These are phyloP conservation scores for Tetrax tetrax DNA, from an alignment of 2,113 vertebrate genomes.

Conservation along the genomic window DNA sequence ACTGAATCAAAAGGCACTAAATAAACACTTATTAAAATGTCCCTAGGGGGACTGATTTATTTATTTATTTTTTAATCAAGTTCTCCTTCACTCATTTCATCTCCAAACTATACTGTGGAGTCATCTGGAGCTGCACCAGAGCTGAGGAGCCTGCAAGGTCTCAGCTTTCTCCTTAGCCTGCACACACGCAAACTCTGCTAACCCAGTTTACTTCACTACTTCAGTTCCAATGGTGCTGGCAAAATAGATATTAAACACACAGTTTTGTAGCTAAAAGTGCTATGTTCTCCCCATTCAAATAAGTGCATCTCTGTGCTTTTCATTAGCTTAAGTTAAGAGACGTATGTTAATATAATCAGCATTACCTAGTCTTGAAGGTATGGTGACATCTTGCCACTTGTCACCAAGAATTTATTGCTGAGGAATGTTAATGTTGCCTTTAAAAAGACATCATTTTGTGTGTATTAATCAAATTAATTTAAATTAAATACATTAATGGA, in stretches of 20 bases:
- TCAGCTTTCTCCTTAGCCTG: neutral
- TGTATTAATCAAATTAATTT: neutral
- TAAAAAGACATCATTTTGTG: neutral
- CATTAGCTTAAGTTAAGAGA: neutral
- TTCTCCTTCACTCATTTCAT: neutral
- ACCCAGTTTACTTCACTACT: neutral
- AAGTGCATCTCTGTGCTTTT: neutral
- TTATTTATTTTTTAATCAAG: neutral
- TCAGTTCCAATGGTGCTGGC: neutral
- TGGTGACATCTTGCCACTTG: neutral
- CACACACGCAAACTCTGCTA: fast-evolving
- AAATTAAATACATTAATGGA: neutral
- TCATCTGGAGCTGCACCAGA: neutral
- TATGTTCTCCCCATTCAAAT: neutral
- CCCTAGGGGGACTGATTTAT: fast-evolving
- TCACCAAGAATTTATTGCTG: neutral
- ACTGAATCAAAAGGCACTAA: neutral
- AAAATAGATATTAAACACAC: neutral
- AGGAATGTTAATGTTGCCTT: neutral
- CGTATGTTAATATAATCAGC: neutral
- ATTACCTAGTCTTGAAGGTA: neutral
- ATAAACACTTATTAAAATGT: neutral
- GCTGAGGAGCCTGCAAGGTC: neutral
- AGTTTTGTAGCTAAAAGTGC: neutral
- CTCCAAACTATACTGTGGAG: neutral